Evolutionary conservation across 2,888 invertebrate species (phyloP), one percentile per base, ranked within the genome.

Genomic region (Plagodis dolabraria): DNA sequence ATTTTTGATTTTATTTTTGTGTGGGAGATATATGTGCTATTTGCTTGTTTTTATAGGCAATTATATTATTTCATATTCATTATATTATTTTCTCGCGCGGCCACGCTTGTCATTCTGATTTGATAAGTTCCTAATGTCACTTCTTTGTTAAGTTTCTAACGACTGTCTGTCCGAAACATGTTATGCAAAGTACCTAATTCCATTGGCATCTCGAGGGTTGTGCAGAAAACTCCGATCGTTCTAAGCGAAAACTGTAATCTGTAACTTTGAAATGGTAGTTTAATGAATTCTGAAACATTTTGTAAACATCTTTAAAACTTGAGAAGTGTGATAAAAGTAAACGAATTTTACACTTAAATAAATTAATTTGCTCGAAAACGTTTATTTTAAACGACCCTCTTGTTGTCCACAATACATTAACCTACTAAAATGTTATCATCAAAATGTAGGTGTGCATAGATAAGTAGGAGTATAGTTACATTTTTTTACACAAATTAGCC

Each of bases 261-360:
- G 60, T 53, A 64, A 57, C 60, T 64, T 64, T 57, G 44, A 57
- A 64, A 53, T 43, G 54, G 47, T 54, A 57, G 47, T 52, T 54
- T 57, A 64, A 64, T 64, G 57, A 64, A 64, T 64, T 64, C 57
- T 60, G 53, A 50, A 59, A 50, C 58, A 55, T 55, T 44, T 47
- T 36, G 58, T 57, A 53, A 63, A 56, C 59, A 59, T 63, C 47
- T n/a, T 56, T 59, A 42, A 47, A 59, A 62, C 40, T 58, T 40
- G 9, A 46, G 12, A 56, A 60, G 55, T 55, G 60, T 55, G 55
- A 55, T 60, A 55, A 60, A 60, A 33, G 47, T 57, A 50, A 56
- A 61, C 49, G 53, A 53, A 51, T 55, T 60, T 55, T 46, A 53
- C 49, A 57, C 52, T 45, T 46, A n/a, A n/a, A n/a, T n/a, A n/a